Base-by-base conservation (phyloP, 1,140 invertebrate species). In the Drosophila murphyi region DNA sequence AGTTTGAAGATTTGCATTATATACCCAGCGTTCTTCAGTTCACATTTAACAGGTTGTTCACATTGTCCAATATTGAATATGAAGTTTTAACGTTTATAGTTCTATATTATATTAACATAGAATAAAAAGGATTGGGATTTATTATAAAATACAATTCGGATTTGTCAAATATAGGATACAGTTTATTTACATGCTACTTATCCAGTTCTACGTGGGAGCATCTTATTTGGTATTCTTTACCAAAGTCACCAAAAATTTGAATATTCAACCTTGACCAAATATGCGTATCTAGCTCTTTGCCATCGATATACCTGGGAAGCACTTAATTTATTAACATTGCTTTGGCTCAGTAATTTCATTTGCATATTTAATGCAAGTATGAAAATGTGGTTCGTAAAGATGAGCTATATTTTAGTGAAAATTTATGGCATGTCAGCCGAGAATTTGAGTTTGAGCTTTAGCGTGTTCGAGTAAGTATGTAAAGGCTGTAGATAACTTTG, bases 401-500 rank as follows among this genome's bases (percentile, higher is more conserved):
- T 64, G 79, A 69, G 79, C 43, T 35, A 80, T 71, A 51, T 68
- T 77, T 73, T 51, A 50, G 60, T 45, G 61, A 31, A 52, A 80
- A 87, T 87, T 82, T 82, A 88, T 88, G 72, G 47, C 70, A 73
- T 68, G 72, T 48, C 80, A 82, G 88, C 80, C 69, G 57, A 50
- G 69, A 76, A 80, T 87, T 87, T 68, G 60, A 51, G 67, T 50
- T 60, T 50, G 55, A 69, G 59, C 51, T 47, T 32, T 31, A 60
- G 37, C 45, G 45, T 43, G 41, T 32, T 50, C 43, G 57, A 7
- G 56, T 35, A 56, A 48, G 52, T 62, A 68, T 45, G 56, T 73
- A 52, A 59, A 80, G 80, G 79, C 80, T 78, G 60, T 63, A 56
- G 57, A 31, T 64, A 87, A 87, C 76, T 87, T 87, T 83, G 80